phyloP scores from a whole-genome alignment of 2,888 invertebrate species.

The Rotaria sp. region DNA sequence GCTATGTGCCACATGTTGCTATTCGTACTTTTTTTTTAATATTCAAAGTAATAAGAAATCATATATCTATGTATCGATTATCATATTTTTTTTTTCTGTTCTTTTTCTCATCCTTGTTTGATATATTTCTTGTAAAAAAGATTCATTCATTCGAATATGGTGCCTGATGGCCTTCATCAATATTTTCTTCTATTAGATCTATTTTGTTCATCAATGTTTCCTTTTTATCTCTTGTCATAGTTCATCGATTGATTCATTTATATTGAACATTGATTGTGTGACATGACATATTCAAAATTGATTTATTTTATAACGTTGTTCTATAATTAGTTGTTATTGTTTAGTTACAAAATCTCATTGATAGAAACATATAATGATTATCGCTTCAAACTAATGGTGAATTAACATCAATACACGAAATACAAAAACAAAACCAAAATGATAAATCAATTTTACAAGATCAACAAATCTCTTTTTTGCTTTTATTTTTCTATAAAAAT shows the following conservation, averaged over 20 bases:
- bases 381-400: not conserved
- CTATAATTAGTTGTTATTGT: not conserved
- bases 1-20: not conserved
- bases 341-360: not conserved
- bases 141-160: constrained; percentile 7
- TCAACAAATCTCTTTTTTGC: too few relatives aligned
- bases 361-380: not conserved
- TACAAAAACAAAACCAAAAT: too few relatives aligned
- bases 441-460: too few relatives aligned
- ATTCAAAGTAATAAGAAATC: not conserved
- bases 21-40: not conserved
- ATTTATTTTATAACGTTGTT: not conserved
- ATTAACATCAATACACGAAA: too few relatives aligned
- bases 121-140: not conserved
- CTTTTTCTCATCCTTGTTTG: not conserved
- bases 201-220: not conserved
- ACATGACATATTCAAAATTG: not conserved
- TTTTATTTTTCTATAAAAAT: too few relatives aligned
- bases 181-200: not conserved
- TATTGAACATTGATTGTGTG: not conserved
- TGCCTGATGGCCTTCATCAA: not conserved
- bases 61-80: not conserved
- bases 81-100: not conserved
- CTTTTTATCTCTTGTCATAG: not conserved
- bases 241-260: too few relatives aligned